Evolutionary conservation across 2,797 vertebrate species (phyloP), one percentile per base, ranked within the genome.

Genomic region (Danio aesculapii): DNA sequence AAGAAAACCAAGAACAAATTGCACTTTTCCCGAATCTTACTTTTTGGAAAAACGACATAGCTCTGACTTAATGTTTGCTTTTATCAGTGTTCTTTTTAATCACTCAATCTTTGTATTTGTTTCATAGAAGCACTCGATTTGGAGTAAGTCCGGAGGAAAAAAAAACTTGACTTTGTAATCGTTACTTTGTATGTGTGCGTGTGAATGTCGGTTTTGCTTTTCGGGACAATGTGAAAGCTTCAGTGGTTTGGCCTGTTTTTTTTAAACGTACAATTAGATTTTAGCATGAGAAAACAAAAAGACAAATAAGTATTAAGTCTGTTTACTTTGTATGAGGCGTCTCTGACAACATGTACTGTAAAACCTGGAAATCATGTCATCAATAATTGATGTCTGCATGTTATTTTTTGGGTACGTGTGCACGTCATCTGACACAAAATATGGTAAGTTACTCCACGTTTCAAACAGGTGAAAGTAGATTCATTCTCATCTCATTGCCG

Each of bases 1-100:
- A 77, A 47, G 30, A 58, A 78, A 73, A 88, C 86, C 80, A 87
- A 84, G 84, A 76, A 85, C 88, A 66, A 84, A 61, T 92, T 92
- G 94, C 94, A 94, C 93, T 94, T 94, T 93, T 91, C 87, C 88
- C 81, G 46, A 74, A 86, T 91, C 90, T 89, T 82, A 75, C 67
- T 57, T 58, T 84, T 87, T 82, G 83, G 91, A 92, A 89, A 91
- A 89, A 88, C 89, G 88, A 93, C 90, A 87, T 91, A 88, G 88
- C 92, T 90, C 92, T 86, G 86, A 95, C 93, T 94, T 95, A 92
- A 84, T 21, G 59, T 81, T 75, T 74, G 87, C 74, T 88, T 90
- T 88, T 83, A 79, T 90, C 86, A 67, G 44, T 77, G 61, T 86
- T 84, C 66, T 81, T 70, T 66, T 71, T 61, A 30, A 44, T 75